Conservation (phyloP, 2,888 invertebrate species). For the Orthosia incerta region DNA sequence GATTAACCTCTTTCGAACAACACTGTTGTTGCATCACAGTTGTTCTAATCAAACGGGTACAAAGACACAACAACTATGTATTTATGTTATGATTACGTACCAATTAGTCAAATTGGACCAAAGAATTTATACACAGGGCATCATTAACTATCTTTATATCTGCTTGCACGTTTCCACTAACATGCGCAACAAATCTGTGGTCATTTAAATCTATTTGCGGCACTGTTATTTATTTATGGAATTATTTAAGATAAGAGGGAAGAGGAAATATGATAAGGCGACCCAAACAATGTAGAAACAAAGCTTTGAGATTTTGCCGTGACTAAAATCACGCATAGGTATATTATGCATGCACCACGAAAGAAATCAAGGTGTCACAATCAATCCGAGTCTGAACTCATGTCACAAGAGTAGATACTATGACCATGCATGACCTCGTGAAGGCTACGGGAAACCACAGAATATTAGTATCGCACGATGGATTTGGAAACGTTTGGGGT, state of each 20-base stretch:
- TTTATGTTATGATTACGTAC: not conserved
- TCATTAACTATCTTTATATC: slow-evolving; percentile 4
- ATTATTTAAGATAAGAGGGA: slow-evolving; percentile 1
- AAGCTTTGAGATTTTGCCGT: not conserved
- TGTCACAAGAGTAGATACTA: no score
- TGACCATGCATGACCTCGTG: no score
- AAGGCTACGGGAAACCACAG: no score
- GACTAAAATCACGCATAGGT: not conserved
- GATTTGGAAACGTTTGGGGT: no score
- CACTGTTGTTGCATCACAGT: slow-evolving; percentile 12
- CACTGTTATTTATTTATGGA: slow-evolving; percentile 18
- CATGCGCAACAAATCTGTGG: not conserved
- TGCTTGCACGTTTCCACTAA: slow-evolving; percentile 5
- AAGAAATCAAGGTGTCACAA: no score
- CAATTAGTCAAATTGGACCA: slow-evolving; percentile 3
- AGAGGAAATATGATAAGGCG: slow-evolving; percentile 20
- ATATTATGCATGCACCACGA: not conserved
- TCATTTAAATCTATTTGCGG: slow-evolving; percentile 25
- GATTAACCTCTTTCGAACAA: slow-evolving; percentile 42
- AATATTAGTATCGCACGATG: no score
- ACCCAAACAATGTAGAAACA: not conserved
- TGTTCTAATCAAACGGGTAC: slow-evolving; percentile 15
- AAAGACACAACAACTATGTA: not conserved
- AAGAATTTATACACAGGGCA: slow-evolving; percentile 10
- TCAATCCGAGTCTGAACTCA: no score